These are phyloP conservation scores for Gadopsis bispinosus DNA, from an alignment of 2,797 vertebrate genomes.

Conservation along the genomic window DNA sequence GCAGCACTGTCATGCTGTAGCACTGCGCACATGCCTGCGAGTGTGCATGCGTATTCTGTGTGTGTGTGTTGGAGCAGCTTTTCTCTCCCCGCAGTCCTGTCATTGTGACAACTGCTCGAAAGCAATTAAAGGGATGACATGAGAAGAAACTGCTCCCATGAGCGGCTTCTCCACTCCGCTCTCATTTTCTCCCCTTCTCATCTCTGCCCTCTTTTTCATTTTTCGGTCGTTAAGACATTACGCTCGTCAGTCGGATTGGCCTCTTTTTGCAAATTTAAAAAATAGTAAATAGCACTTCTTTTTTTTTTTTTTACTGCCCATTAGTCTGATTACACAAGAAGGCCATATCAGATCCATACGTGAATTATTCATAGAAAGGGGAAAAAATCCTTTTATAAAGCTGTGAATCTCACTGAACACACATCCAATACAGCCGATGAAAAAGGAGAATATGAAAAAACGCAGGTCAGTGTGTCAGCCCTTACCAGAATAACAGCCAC, in stretches of 20 bases:
- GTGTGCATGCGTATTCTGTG: conserved; percentile 28
- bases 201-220: conserved; percentile 61
- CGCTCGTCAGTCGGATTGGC: conserved; percentile 33
- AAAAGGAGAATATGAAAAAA: conserved; percentile 15
- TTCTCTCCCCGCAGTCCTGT: conserved; percentile 75
- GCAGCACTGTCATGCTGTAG: conserved; percentile 62
- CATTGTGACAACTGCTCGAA: conserved; percentile 80
- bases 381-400: conserved; percentile 47
- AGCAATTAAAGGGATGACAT: conserved; percentile 83
- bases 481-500: conserved; percentile 44
- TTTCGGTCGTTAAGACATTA: conserved; percentile 54
- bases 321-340: conserved; percentile 43
- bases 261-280: conserved; percentile 35
- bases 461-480: conserved; percentile 43
- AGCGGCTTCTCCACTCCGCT: conserved; percentile 72
- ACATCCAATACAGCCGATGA: not conserved
- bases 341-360: conserved; percentile 30
- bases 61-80: conserved; percentile 49
- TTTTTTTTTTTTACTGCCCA: conserved; percentile 20
- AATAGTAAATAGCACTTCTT: conserved; percentile 19
- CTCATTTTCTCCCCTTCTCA: conserved; percentile 71
- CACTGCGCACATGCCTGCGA: conserved; percentile 4
- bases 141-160: conserved; percentile 78
- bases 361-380: conserved; percentile 59
- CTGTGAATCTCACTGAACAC: conserved; percentile 14